Percentiles rank a stretch among this genome's conserved stretches.
These are phyloP conservation scores for Psephotus haematonotus DNA, from an alignment of 2,113 vertebrate species.

Conservation along the genomic window DNA sequence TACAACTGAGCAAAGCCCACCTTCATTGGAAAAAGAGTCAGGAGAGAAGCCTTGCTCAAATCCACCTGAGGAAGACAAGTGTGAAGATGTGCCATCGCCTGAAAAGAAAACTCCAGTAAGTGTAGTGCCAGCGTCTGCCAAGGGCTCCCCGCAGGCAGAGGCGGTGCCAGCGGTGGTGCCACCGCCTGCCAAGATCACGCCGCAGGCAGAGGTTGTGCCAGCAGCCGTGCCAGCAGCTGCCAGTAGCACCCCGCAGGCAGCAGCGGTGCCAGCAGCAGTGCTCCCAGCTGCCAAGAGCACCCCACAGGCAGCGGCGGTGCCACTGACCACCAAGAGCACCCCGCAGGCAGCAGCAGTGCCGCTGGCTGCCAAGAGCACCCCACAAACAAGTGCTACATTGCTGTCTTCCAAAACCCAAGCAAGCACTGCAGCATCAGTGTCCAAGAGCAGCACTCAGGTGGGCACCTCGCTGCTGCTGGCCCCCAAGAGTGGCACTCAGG, in stretches of 20 bases:
- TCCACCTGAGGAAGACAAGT: conserved; percentile 44
- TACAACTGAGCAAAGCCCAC: conserved; percentile 34
- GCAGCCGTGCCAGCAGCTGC: background rate
- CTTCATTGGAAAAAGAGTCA: conserved; percentile 50
- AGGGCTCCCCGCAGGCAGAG: background rate
- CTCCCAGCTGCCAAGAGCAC: background rate
- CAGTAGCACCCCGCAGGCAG: background rate
- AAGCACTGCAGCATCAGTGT: background rate
- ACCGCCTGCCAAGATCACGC: background rate
- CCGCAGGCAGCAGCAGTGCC: background rate
- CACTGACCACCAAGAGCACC: background rate
- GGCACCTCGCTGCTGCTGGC: background rate
- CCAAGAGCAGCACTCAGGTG: background rate
- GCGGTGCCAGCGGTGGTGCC: rapidly evolving
- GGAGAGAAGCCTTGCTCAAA: conserved; percentile 62
- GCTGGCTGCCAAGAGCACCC: background rate
- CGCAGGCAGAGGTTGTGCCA: background rate
- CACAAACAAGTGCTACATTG: background rate
- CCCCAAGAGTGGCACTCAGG: background rate
- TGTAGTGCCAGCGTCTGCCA: background rate
- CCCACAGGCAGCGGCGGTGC: background rate
- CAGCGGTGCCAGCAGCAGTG: background rate
- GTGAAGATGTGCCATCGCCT: conserved; percentile 41
- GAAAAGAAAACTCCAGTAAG: conserved; percentile 60
- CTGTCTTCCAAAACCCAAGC: conserved; percentile 46